phyloP scores from a whole-genome alignment of 1,140 invertebrate genomes.

The Drosophila insularis region DNA sequence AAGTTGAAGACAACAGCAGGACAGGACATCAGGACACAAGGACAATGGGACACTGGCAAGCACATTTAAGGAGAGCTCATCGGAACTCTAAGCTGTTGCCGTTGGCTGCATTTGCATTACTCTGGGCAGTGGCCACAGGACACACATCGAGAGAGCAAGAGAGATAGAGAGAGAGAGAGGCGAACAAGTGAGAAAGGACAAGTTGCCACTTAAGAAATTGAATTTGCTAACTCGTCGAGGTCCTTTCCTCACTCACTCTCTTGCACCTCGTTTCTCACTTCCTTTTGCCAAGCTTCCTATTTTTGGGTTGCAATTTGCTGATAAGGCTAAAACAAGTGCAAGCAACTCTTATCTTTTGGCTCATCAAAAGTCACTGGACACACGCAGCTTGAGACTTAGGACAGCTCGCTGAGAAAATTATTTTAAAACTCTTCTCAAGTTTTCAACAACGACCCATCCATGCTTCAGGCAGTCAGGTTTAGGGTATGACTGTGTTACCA shows the following conservation, averaged over 20 bases:
- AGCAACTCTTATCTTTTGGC: slow-evolving; percentile 32
- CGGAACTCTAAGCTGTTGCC: slow-evolving; percentile 35
- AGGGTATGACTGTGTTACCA: neutral
- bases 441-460: slow-evolving; percentile 34
- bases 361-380: slow-evolving; percentile 69
- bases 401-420: slow-evolving; percentile 47
- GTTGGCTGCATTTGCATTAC: slow-evolving; percentile 43
- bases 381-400: slow-evolving; percentile 3
- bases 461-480: neutral
- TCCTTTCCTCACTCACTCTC: slow-evolving; percentile 23
- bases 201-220: slow-evolving; percentile 30
- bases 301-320: slow-evolving; percentile 70
- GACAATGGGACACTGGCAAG: slow-evolving; percentile 19
- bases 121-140: slow-evolving; percentile 25
- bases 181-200: neutral
- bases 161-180: neutral
- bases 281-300: slow-evolving; percentile 36
- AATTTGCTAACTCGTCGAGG: slow-evolving; percentile 47
- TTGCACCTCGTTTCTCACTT: neutral
- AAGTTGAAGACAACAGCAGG: slow-evolving; percentile 36
- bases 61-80: slow-evolving; percentile 49
- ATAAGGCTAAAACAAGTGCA: slow-evolving; percentile 46
- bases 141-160: no score
- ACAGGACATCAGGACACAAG: neutral
- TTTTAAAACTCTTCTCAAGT: slow-evolving; percentile 72